Conservation (phyloP, 2,797 vertebrate genomes). For the Lagorchestes hirsutus region DNA sequence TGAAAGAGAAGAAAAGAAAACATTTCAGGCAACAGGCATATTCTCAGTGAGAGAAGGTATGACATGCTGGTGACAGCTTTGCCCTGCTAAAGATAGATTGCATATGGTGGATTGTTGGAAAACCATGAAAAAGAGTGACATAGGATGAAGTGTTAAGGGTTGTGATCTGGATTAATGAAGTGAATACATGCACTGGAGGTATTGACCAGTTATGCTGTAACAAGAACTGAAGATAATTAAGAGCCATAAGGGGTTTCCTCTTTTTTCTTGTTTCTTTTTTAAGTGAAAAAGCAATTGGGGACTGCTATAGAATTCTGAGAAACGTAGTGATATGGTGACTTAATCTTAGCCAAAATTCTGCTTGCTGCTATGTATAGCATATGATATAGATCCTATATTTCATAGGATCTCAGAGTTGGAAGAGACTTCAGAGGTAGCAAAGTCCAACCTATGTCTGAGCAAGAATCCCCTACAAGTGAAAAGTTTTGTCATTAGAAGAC, state of each 20-base stretch:
- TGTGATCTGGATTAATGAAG: not conserved
- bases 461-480: not conserved
- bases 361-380: not conserved
- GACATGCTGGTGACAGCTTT: not conserved
- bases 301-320: not conserved
- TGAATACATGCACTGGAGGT: not conserved
- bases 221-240: not conserved
- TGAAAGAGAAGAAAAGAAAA: slow-evolving; percentile 19
- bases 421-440: not conserved
- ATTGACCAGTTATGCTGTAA: not conserved
- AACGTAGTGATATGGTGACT: not conserved
- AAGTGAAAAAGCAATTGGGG: not conserved
- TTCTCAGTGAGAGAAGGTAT: slow-evolving; percentile 11
- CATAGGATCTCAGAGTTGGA: not conserved
- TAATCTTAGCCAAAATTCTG: slow-evolving; percentile 9
- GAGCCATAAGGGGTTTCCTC: not conserved
- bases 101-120: not conserved
- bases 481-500: not conserved
- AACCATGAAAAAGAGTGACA: not conserved
- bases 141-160: not conserved
- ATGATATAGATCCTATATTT: not conserved
- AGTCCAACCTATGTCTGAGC: not conserved
- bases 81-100: not conserved
- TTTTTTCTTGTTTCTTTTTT: not conserved
- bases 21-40: not conserved